Evolutionary conservation across 2,113 vertebrate genomes (phyloP).

Genomic region (Nothobranchius furzeri): DNA sequence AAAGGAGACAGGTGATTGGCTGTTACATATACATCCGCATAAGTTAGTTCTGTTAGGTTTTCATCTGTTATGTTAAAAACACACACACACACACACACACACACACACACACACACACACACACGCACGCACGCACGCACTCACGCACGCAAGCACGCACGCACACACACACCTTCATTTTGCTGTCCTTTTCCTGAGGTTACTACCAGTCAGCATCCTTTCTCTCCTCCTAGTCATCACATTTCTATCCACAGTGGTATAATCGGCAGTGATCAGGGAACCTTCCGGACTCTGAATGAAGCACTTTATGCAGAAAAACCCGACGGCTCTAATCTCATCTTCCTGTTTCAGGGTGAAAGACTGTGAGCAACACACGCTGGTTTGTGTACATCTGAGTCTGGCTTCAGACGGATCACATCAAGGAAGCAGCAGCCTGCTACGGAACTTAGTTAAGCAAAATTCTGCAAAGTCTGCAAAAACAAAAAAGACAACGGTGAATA

Average conservation of each 20-base stretch:
- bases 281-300: conserved; percentile 73
- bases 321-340: conserved; percentile 67
- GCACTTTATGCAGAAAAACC: conserved; percentile 77
- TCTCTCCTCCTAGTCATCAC: conserved; percentile 76
- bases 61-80: not conserved
- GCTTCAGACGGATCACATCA: conserved; percentile 77
- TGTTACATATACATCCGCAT: not conserved
- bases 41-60: not conserved
- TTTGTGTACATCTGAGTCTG: conserved; percentile 73
- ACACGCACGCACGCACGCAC: conserved; percentile 7
- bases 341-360: conserved; percentile 46
- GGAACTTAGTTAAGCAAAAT: conserved; percentile 82
- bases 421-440: conserved; percentile 79
- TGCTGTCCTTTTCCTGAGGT: conserved; percentile 72
- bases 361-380: conserved; percentile 35
- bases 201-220: conserved; percentile 79
- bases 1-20: too few relatives aligned
- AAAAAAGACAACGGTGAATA: conserved; percentile 3
- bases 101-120: not conserved
- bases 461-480: conserved; percentile 76
- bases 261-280: conserved; percentile 72
- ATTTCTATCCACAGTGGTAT: conserved; percentile 77
- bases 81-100: conserved; percentile 13
- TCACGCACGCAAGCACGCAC: not conserved
- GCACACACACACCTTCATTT: conserved; percentile 48